phyloP scores from a whole-genome alignment of 2,113 vertebrate species.

The Salvelinus alpinus region DNA sequence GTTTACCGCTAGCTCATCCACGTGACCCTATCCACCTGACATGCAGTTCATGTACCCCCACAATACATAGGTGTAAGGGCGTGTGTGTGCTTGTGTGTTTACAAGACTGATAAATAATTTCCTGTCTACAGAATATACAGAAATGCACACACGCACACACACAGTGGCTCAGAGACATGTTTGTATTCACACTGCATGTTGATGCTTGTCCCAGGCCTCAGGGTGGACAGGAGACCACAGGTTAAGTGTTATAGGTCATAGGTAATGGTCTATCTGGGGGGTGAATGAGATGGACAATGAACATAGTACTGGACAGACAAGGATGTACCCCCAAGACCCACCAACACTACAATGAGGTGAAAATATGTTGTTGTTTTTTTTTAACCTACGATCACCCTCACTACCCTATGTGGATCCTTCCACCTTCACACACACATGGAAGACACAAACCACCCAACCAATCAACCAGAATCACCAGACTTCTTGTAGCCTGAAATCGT shows the following conservation, averaged over 20 bases:
- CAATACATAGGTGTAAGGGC: not conserved
- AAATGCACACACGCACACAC: not conserved
- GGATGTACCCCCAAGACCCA: not conserved
- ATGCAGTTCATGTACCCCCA: not conserved
- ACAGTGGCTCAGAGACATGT: not conserved
- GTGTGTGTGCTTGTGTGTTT: slow-evolving; percentile 21
- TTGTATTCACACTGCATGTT: not conserved
- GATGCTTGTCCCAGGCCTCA: not conserved
- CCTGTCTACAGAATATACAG: not conserved
- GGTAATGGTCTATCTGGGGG: not conserved
- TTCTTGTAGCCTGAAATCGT: not conserved
- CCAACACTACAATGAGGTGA: not conserved
- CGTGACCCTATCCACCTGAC: not conserved
- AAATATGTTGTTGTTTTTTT: not conserved
- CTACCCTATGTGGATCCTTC: not conserved
- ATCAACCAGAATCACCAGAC: not conserved
- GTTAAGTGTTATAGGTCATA: not conserved
- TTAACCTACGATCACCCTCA: not conserved
- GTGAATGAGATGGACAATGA: not conserved
- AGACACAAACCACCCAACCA: not conserved
- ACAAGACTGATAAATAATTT: not conserved
- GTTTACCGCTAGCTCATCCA: not conserved
- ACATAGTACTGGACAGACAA: not conserved
- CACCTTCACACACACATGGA: no score
- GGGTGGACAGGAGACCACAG: not conserved